Base-by-base conservation (phyloP, 2,113 vertebrate species). In the Sprattus sprattus region DNA sequence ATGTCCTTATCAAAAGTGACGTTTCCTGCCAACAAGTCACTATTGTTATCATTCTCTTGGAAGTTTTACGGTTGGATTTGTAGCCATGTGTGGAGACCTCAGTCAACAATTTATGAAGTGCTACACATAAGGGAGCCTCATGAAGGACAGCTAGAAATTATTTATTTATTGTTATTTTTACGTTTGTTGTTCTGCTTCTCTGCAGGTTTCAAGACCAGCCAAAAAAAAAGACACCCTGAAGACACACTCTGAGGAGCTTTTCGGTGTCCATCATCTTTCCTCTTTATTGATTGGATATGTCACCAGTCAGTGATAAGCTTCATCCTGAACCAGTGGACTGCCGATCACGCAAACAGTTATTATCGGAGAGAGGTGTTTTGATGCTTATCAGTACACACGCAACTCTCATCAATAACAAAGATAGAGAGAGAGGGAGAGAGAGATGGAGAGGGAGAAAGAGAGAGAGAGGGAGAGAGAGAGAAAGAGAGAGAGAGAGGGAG, bases 31-130 rank as follows among this genome's bases (percentile, higher is more conserved):
- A 49, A 82, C 22, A 44, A 39, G 39, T 13, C 82, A 32, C 81
- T 75, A 44, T 22, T 16, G 8, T 78, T 78, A 54, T 86, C 54
- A 49, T 71, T 84, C 85, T 85, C 67, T 39, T 39, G 28, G 28
- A 75, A 32, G 67, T 32, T 75, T 75, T 39, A 67, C 64, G 13
- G 64, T 28, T 25, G 10, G 64, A 71, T 71, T 28, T 71, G 64
- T 71, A 13, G 67, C 67, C 67, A 32, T 15, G 28, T 39, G 32
- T 39, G 67, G 67, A 75, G 28, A 75, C 11, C 28, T 39, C 1
- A 75, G 25, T 3, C 28, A 75, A 75, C 11, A 71, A 71, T 71
- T 71, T 71, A 71, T 71, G 64, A 71, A 32, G n/a, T 67, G 8
- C 25, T 10, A 0, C 60, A 67, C n/a, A 67, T 4, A 75, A 5